Evolutionary conservation across 2,888 invertebrate genomes (phyloP).

Genomic region (Dynastes hyllus): DNA sequence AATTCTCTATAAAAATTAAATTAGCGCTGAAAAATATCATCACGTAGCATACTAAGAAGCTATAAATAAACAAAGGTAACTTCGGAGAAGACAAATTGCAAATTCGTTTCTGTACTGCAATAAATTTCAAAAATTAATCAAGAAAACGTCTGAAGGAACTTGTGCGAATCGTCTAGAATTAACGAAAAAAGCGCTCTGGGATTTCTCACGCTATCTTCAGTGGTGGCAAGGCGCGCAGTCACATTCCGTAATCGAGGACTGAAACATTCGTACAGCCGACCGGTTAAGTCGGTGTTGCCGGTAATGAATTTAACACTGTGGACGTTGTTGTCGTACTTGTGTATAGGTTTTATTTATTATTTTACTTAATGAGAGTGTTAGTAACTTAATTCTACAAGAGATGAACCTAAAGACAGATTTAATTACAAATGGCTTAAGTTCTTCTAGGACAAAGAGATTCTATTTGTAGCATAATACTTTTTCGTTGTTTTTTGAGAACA

Average conservation of each 20-base stretch:
- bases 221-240: not conserved
- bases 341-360: no score
- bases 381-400: no score
- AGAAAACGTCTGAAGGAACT: slow-evolving; percentile 52
- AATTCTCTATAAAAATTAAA: not conserved
- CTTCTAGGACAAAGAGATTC: no score
- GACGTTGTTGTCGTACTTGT: no score
- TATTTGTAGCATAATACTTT: no score
- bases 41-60: slow-evolving; percentile 11
- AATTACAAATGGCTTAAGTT: no score
- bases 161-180: slow-evolving; percentile 39
- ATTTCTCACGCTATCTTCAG: not conserved
- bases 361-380: no score
- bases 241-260: slow-evolving; percentile 14
- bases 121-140: slow-evolving; percentile 59
- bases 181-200: slow-evolving; percentile 1
- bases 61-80: slow-evolving; percentile 28
- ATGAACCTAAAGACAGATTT: no score
- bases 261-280: not conserved
- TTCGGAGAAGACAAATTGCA: slow-evolving; percentile 46
- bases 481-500: no score
- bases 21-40: not conserved
- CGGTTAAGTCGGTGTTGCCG: no score
- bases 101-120: slow-evolving; percentile 51
- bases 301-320: no score